A percentile compares a stretch with the other conserved stretches of the same genome.
Conservation (phyloP, 53 echinoderm and acorn worm genomes). For the Glandiceps talaboti region DNA sequence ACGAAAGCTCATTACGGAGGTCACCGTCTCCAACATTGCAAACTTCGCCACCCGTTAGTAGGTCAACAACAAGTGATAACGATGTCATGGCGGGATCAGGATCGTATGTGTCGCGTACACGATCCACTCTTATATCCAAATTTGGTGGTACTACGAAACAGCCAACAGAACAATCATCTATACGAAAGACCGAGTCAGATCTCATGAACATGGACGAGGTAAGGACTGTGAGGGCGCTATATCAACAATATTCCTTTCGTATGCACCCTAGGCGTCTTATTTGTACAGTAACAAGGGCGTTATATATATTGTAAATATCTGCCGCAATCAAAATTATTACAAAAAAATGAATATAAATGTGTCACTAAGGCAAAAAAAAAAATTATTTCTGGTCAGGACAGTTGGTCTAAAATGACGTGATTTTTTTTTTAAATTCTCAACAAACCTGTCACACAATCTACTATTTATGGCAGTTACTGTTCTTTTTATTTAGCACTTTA, state of each 20-base stretch:
- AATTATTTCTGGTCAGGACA: too few species aligned
- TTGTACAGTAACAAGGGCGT: too few species aligned
- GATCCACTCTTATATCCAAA: not conserved
- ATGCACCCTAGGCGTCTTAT: not conserved
- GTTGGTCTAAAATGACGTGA: too few species aligned
- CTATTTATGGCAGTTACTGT: too few species aligned
- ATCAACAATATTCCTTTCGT: not conserved
- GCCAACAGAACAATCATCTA: not conserved
- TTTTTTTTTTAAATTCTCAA: too few species aligned
- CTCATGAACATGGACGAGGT: slow-evolving; percentile 93
- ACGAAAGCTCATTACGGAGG: not conserved
- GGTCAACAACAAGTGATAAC: slow-evolving; percentile 9
- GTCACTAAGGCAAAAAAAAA: too few species aligned
- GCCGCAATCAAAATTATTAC: too few species aligned
- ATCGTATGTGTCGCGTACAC: not conserved
- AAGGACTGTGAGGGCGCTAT: slow-evolving; percentile 14
- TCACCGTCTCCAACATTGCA: not conserved
- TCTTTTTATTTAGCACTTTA: too few species aligned
- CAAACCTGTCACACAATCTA: too few species aligned
- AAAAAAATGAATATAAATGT: too few species aligned
- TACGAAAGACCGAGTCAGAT: slow-evolving; percentile 23
- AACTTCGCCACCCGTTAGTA: not conserved
- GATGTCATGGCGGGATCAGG: slow-evolving; percentile 5
- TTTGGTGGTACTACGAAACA: not conserved
- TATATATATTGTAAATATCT: too few species aligned